A percentile compares a stretch with the other conserved stretches of the same genome.
These are phyloP conservation scores for Standfussiana lucernea DNA, from an alignment of 2,888 invertebrate genomes.

Conservation along the genomic window DNA sequence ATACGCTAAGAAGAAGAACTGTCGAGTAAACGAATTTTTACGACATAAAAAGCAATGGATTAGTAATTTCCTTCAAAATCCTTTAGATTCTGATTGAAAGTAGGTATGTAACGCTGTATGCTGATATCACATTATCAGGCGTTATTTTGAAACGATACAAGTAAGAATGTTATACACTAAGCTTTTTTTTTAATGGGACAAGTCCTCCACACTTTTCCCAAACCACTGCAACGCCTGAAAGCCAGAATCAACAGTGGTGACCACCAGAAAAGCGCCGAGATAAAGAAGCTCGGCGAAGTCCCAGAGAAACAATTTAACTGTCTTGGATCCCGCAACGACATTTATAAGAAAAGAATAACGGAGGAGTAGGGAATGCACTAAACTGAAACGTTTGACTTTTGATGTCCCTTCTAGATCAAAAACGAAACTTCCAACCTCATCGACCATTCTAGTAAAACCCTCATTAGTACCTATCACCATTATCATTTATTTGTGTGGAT, in stretches of 20 bases:
- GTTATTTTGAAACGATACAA: not conserved
- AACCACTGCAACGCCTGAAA: no score
- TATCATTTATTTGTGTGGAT: slow-evolving; percentile 75
- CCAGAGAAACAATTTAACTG: no score
- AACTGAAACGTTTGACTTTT: not conserved
- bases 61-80: not conserved
- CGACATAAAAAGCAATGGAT: not conserved
- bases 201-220: no score
- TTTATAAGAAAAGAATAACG: no score
- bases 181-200: no score
- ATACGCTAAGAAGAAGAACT: no score
- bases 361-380: not conserved
- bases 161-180: no score
- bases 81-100: not conserved
- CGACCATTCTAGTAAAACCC: slow-evolving; percentile 69
- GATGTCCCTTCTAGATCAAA: slow-evolving; percentile 47
- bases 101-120: not conserved
- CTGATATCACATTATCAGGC: not conserved
- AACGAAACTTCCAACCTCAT: not conserved
- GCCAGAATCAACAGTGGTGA: no score
- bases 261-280: no score
- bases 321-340: no score
- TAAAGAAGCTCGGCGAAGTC: no score
- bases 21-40: not conserved
- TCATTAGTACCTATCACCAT: slow-evolving; percentile 77